Conservation (phyloP, 2,888 invertebrate species). For the Hyposoter dolosus region DNA sequence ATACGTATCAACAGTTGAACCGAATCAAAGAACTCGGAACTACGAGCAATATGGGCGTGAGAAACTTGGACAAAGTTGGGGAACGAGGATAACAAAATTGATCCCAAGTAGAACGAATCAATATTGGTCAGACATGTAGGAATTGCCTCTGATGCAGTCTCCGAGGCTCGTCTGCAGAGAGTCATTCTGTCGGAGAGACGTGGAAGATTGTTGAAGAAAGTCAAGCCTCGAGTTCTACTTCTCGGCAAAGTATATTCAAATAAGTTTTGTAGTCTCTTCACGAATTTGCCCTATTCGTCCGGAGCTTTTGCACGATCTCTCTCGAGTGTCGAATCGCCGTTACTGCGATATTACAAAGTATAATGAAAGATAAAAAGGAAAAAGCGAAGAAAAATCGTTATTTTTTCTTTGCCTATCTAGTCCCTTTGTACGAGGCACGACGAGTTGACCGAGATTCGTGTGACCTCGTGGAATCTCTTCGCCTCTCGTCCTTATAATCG, state of each 20-base stretch:
- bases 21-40: not conserved
- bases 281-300: conserved; percentile 17
- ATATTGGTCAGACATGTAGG: conserved; percentile 48
- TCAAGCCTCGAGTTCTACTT: conserved; percentile 21
- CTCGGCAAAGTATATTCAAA: conserved; percentile 11
- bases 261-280: conserved; percentile 30
- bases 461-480: conserved; percentile 15
- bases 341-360: not conserved
- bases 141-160: not conserved
- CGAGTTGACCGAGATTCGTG: conserved; percentile 52
- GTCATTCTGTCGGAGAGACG: not conserved
- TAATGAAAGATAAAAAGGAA: not conserved
- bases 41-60: not conserved
- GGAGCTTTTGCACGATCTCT: not conserved
- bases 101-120: conserved; percentile 47
- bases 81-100: conserved; percentile 17
- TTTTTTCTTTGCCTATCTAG: not conserved
- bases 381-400: not conserved
- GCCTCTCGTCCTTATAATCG: conserved; percentile 44
- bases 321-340: not conserved
- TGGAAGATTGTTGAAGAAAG: not conserved
- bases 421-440: not conserved
- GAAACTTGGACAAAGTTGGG: not conserved
- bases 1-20: not conserved
- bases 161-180: not conserved